These are phyloP conservation scores for Autographa pulchrina DNA, from an alignment of 2,888 invertebrate species.

Conservation along the genomic window DNA sequence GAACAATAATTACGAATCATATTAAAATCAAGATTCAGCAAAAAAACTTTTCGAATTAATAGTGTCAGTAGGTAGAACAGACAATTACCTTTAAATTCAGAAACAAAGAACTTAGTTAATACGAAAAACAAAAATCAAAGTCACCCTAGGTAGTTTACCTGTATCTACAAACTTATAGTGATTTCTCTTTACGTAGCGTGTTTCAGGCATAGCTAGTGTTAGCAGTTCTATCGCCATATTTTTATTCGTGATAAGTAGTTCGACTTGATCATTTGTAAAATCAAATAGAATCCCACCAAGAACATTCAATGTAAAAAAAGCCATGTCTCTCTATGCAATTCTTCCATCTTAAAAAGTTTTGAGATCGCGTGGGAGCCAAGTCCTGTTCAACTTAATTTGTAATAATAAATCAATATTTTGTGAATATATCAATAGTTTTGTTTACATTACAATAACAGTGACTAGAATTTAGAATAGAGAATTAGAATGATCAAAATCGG, in stretches of 20 bases:
- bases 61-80: background rate
- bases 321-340: too few relatives aligned
- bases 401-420: too few relatives aligned
- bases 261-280: conserved; percentile 24
- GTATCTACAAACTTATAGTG: conserved; percentile 20
- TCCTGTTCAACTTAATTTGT: too few relatives aligned
- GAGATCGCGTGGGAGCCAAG: too few relatives aligned
- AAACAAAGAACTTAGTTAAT: conserved; percentile 10
- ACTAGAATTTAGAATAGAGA: too few relatives aligned
- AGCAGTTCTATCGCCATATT: conserved; percentile 42
- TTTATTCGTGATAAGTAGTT: conserved; percentile 36
- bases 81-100: background rate
- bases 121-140: conserved; percentile 15
- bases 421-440: too few relatives aligned
- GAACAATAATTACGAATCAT: background rate
- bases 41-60: background rate
- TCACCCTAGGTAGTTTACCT: conserved; percentile 9
- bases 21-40: background rate
- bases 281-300: too few relatives aligned
- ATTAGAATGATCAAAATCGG: too few relatives aligned
- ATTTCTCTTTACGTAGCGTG: conserved; percentile 44
- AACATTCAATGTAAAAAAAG: too few relatives aligned
- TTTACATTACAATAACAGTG: too few relatives aligned
- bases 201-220: conserved; percentile 21
- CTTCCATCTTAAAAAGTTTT: too few relatives aligned